Evolutionary conservation across 1,140 invertebrate genomes (phyloP).

Genomic region (Sarcophaga bullata): DNA sequence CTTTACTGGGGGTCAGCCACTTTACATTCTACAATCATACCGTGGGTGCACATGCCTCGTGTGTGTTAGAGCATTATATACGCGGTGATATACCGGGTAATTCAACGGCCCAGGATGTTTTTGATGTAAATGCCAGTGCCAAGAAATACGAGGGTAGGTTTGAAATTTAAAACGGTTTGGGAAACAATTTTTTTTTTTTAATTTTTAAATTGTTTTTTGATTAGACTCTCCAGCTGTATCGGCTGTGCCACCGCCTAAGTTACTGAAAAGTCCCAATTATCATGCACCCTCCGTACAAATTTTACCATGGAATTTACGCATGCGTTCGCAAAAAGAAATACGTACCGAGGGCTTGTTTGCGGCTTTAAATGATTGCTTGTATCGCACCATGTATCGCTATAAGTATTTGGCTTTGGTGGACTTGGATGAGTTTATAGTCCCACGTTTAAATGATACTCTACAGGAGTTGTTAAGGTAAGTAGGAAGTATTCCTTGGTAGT

Average conservation of each 20-base stretch:
- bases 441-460: conserved; percentile 78
- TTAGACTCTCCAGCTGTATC: neutral
- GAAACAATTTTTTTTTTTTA: neutral
- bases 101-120: conserved; percentile 52
- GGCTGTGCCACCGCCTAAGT: conserved; percentile 32
- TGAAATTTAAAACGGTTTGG: neutral
- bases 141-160: conserved; percentile 18
- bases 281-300: conserved; percentile 77
- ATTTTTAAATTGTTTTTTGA: neutral
- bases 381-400: conserved; percentile 85
- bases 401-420: conserved; percentile 87
- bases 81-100: conserved; percentile 63
- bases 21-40: conserved; percentile 87
- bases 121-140: conserved; percentile 20
- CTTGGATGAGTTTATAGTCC: conserved; percentile 91
- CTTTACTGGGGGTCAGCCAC: conserved; percentile 64
- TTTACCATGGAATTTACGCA: conserved; percentile 89
- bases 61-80: conserved; percentile 80
- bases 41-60: conserved; percentile 79
- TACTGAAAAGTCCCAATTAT: conserved; percentile 45
- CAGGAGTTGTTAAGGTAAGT: conserved; percentile 71
- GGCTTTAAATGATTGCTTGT: conserved; percentile 92
- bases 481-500: no score
- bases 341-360: conserved; percentile 92
- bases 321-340: conserved; percentile 90